phyloP scores from a whole-genome alignment of 2,888 invertebrate species.

The Syritta pipiens region DNA sequence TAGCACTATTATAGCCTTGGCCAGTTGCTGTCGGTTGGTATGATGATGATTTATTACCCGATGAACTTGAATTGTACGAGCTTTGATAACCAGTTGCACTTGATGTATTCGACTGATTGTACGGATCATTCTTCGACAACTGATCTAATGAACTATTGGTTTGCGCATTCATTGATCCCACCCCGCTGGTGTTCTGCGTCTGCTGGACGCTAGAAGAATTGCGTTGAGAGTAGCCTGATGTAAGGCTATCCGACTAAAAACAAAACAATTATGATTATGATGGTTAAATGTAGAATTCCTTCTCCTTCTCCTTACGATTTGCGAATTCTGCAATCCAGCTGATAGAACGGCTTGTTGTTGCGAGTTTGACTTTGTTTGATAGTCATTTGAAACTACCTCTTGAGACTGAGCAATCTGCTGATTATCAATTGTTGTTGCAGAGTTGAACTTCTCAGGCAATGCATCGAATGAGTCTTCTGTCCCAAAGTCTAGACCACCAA shows the following conservation, averaged over 20 bases:
- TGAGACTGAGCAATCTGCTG: conserved; percentile 75
- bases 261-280: not conserved
- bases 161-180: conserved; percentile 71
- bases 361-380: conserved; percentile 75
- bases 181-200: conserved; percentile 71
- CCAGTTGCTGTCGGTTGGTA: conserved; percentile 76
- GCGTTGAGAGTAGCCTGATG: conserved; percentile 76
- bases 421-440: conserved; percentile 75
- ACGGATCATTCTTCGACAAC: conserved; percentile 78
- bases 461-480: conserved; percentile 79
- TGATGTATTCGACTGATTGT: conserved; percentile 75
- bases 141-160: conserved; percentile 75
- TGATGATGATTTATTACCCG: conserved; percentile 74
- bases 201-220: conserved; percentile 72
- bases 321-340: conserved; percentile 76
- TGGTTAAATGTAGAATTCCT: not conserved
- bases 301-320: conserved; percentile 74
- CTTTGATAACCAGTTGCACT: conserved; percentile 76
- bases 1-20: conserved; percentile 77
- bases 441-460: conserved; percentile 78
- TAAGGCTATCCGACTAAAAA: conserved; percentile 75
- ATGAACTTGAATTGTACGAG: conserved; percentile 75
- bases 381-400: conserved; percentile 75
- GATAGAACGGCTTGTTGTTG: conserved; percentile 71
- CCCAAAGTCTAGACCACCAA: conserved; percentile 91